Percentiles rank a stretch among this genome's conserved stretches.
phyloP scores from a whole-genome alignment of 2,797 vertebrate species.

The Rhadinocentrus ornatus region DNA sequence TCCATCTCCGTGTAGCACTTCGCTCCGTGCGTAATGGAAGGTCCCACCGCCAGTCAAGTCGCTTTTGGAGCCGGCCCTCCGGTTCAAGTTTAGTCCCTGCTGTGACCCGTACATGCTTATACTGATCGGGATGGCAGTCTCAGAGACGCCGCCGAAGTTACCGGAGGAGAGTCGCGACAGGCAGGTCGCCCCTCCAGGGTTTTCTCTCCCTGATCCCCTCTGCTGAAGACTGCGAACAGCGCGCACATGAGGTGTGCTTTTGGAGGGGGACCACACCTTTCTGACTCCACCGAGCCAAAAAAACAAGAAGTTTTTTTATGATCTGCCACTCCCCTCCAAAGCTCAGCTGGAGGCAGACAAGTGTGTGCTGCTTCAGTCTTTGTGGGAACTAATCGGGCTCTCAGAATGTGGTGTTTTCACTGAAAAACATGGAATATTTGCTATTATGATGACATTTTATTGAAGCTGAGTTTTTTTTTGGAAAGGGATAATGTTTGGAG shows the following conservation, averaged over 20 bases:
- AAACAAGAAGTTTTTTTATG: conserved; percentile 2
- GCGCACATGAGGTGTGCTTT: conserved; percentile 30
- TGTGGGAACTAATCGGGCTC: background rate
- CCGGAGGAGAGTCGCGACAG: background rate
- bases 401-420: background rate
- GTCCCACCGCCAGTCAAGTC: conserved; percentile 49
- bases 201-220: conserved; percentile 1
- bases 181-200: conserved; percentile 19
- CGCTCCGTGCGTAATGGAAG: conserved; percentile 62
- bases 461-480: no score
- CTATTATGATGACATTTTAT: background rate
- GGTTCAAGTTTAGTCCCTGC: conserved; percentile 43
- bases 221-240: conserved; percentile 39
- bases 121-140: background rate
- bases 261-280: conserved; percentile 68
- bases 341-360: conserved; percentile 23
- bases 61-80: conserved; percentile 51
- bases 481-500: no score
- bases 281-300: conserved; percentile 7
- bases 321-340: conserved; percentile 39
- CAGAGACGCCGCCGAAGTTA: background rate
- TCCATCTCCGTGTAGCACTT: conserved; percentile 59
- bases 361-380: background rate
- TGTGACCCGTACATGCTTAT: conserved; percentile 76
- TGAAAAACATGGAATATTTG: background rate